phyloP scores from a whole-genome alignment of 2,113 vertebrate species.

The Salvelinus sp. region DNA sequence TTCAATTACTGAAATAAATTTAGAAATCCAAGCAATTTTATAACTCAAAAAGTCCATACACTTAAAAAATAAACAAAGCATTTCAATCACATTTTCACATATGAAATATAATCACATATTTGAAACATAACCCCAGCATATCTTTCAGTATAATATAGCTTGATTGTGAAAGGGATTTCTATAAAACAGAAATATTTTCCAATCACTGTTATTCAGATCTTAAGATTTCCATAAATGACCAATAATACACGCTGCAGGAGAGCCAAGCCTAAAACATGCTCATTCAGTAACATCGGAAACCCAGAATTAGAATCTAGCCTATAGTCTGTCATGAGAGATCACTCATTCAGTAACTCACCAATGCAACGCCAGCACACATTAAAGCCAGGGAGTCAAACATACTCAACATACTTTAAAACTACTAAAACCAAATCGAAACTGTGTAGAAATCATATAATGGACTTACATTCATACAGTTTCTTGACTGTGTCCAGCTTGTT shows the following conservation, averaged over 20 bases:
- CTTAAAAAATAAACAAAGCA: slow-evolving; percentile 39
- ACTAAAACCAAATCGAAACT: no score
- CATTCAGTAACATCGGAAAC: background rate
- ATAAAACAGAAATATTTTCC: slow-evolving; percentile 61
- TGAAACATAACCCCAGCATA: slow-evolving; percentile 25
- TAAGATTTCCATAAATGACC: slow-evolving; percentile 31
- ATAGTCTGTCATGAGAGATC: slow-evolving; percentile 12
- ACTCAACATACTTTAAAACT: no score
- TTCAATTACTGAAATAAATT: slow-evolving; percentile 12
- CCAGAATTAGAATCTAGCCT: no score
- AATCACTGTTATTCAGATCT: slow-evolving; percentile 50
- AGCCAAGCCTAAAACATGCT: slow-evolving; percentile 14
- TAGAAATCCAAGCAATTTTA: slow-evolving; percentile 26
- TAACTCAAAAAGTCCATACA: no score
- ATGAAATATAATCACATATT: slow-evolving; percentile 48
- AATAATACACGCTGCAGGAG: slow-evolving; percentile 41
- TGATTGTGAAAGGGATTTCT: slow-evolving; percentile 56
- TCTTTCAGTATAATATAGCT: slow-evolving; percentile 30
- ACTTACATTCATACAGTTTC: no score
- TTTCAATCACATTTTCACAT: slow-evolving; percentile 50
- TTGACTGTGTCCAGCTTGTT: no score
- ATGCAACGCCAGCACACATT: slow-evolving; percentile 26
- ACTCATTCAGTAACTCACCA: slow-evolving; percentile 30
- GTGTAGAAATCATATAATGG: no score
- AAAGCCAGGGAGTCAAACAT: no score